Evolutionary conservation across 2,888 invertebrate species (phyloP).

Genomic region (Trichacis sp.): DNA sequence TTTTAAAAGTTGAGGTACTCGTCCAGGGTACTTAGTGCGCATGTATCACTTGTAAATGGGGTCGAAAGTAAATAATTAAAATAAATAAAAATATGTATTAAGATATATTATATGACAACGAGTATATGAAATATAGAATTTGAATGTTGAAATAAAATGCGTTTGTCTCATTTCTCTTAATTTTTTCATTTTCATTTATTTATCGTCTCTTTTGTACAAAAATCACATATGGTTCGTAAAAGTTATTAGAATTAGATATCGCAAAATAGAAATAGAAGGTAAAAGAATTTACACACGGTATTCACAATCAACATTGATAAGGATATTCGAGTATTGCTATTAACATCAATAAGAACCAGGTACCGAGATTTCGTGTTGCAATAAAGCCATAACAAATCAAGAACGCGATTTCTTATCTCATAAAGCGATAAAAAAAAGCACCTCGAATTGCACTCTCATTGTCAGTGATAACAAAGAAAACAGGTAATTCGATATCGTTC

Average conservation of each 20-base stretch:
- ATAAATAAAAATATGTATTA: not conserved
- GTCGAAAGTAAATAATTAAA: not conserved
- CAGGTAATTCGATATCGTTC: not conserved
- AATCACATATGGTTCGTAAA: not conserved
- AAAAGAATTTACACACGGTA: not conserved
- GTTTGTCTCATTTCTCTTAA: not conserved
- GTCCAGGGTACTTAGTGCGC: not conserved
- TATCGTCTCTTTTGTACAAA: not conserved
- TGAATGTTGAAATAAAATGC: not conserved
- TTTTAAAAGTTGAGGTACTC: not conserved
- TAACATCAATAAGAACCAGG: not conserved
- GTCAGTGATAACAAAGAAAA: not conserved
- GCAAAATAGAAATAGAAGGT: not conserved
- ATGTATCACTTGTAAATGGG: conserved; percentile 5
- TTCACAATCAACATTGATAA: no score
- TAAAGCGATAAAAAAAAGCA: not conserved
- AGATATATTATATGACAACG: conserved; percentile 3
- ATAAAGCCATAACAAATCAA: not conserved
- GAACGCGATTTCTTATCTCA: not conserved
- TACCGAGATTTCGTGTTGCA: not conserved
- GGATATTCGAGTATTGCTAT: not conserved
- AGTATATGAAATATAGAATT: conserved; percentile 2
- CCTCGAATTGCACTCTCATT: not conserved
- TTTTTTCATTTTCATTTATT: not conserved
- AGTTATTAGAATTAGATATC: not conserved